These are phyloP conservation scores for Anolis apletophallus DNA, from an alignment of 2,797 vertebrate species.

Conservation along the genomic window DNA sequence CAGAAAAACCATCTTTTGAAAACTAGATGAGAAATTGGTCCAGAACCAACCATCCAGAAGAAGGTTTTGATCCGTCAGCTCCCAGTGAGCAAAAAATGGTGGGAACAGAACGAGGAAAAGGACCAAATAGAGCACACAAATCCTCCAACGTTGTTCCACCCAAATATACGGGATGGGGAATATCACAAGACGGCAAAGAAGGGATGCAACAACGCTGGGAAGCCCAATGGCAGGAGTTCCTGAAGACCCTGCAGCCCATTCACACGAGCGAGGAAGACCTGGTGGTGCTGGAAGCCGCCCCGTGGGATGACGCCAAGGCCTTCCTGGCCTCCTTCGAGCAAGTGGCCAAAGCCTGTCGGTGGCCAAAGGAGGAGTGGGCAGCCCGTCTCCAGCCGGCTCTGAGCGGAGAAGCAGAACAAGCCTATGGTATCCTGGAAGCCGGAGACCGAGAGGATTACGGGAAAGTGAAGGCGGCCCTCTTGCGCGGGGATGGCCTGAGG, in stretches of 20 bases:
- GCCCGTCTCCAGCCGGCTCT: constrained; percentile 4
- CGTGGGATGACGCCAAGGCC: neutral
- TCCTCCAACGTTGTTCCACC: neutral
- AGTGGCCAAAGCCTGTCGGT: constrained; percentile 12
- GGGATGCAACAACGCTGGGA: neutral
- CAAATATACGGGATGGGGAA: neutral
- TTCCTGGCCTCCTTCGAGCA: constrained; percentile 20
- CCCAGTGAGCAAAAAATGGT: neutral
- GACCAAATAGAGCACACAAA: neutral
- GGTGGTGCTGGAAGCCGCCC: neutral
- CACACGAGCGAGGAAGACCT: neutral
- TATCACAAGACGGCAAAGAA: neutral
- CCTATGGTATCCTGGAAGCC: constrained; percentile 2
- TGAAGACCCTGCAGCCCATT: neutral
- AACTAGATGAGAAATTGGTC: neutral
- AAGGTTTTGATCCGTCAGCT: neutral
- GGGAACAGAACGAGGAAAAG: neutral
- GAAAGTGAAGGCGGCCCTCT: neutral
- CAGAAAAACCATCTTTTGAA: too few relatives aligned
- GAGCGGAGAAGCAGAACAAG: constrained; percentile 1
- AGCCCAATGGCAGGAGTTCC: neutral
- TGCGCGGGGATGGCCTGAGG: neutral
- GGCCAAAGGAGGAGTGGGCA: neutral
- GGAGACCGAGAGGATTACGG: constrained; percentile 5
- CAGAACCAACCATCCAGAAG: neutral